Evolutionary conservation across 2,888 invertebrate genomes (phyloP).

Genomic region (Cosmorhoe ocellata): DNA sequence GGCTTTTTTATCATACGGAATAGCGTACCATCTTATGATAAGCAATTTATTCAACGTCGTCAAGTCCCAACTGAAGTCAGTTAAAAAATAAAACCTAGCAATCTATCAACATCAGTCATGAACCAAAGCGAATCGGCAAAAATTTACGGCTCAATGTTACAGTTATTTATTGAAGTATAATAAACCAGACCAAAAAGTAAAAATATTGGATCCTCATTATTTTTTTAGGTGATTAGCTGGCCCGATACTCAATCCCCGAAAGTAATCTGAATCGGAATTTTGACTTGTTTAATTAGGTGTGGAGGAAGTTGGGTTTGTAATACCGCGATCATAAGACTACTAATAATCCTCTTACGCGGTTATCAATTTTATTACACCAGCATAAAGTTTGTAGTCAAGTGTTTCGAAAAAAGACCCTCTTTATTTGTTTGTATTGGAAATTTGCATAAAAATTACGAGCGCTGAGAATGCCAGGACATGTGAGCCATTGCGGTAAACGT

Average conservation of each 20-base stretch:
- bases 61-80: neutral
- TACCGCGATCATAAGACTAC: constrained; percentile 7
- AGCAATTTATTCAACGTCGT: no score
- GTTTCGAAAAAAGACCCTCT: constrained; percentile 4
- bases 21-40: no score
- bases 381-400: constrained; percentile 6
- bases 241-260: constrained; percentile 32
- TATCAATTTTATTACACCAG: neutral
- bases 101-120: constrained; percentile 24
- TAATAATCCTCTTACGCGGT: neutral
- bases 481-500: constrained; percentile 39
- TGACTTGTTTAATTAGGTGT: constrained; percentile 46
- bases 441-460: constrained; percentile 58
- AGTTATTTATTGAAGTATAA: constrained; percentile 30
- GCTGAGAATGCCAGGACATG: constrained; percentile 48
- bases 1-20: no score
- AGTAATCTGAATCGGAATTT: constrained; percentile 44
- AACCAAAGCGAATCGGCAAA: constrained; percentile 31
- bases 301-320: constrained; percentile 31
- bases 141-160: constrained; percentile 25
- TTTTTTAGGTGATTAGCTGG: constrained; percentile 34
- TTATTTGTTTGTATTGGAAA: constrained; percentile 32
- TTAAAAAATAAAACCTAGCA: constrained; percentile 11
- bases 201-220: constrained; percentile 34
- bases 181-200: constrained; percentile 24